phyloP scores from a whole-genome alignment of 2,888 invertebrate species.

The Hemistola chrysoprasaria region DNA sequence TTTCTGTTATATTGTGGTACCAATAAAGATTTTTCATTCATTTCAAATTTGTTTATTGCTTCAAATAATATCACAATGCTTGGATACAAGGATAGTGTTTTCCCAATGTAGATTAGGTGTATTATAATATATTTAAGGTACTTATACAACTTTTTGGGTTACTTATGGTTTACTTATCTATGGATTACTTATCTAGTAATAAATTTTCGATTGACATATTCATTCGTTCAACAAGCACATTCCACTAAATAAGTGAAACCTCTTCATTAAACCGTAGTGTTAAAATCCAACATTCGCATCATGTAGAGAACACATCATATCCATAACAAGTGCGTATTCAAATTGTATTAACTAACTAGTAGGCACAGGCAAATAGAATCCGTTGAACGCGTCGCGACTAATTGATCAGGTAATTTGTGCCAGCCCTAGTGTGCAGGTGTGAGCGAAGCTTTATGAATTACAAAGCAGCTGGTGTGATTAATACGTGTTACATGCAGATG shows the following conservation, averaged over 20 bases:
- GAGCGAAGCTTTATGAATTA: slow-evolving; percentile 51
- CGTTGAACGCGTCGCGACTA: slow-evolving; percentile 55
- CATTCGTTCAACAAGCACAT: slow-evolving; percentile 4
- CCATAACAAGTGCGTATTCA: slow-evolving; percentile 40
- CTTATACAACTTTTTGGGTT: too few relatives aligned
- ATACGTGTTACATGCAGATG: slow-evolving; percentile 32
- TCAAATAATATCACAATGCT: too few relatives aligned
- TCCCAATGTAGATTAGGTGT: too few relatives aligned
- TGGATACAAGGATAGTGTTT: too few relatives aligned
- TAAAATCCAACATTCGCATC: slow-evolving; percentile 25
- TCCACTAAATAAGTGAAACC: slow-evolving; percentile 1
- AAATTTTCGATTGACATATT: slow-evolving; percentile 2
- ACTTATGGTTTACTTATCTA: too few relatives aligned
- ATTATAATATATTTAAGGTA: too few relatives aligned
- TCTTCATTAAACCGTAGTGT: too few relatives aligned
- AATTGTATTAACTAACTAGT: slow-evolving; percentile 49
- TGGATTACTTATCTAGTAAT: too few relatives aligned
- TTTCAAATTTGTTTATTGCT: too few relatives aligned
- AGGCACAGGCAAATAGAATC: slow-evolving; percentile 42
- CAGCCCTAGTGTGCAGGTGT: slow-evolving; percentile 40
- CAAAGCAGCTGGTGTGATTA: slow-evolving; percentile 33
- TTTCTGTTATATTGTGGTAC: too few relatives aligned
- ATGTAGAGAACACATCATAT: slow-evolving; percentile 26
- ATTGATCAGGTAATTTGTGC: slow-evolving; percentile 60
- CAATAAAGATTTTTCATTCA: too few relatives aligned